Conservation (phyloP, 2,888 invertebrate species). For the Notodonta ziczac region DNA sequence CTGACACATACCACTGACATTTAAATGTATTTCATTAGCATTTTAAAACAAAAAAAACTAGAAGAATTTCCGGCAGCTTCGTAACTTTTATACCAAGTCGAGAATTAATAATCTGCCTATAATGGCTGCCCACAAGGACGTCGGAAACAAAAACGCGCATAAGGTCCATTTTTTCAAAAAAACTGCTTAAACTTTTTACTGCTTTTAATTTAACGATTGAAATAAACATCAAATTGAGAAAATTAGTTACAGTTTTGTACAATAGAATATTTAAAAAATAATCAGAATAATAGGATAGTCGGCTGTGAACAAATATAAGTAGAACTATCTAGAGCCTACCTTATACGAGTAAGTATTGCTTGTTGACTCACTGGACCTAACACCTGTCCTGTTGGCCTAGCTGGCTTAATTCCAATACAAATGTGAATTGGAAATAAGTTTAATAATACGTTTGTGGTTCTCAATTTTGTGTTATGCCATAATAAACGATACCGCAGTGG, state of each 20-base stretch:
- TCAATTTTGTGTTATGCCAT: neutral
- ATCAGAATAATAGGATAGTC: slow-evolving; percentile 11
- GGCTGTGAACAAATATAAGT: slow-evolving; percentile 1
- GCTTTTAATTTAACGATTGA: slow-evolving; percentile 1
- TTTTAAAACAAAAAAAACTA: neutral
- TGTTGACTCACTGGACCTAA: slow-evolving; percentile 25
- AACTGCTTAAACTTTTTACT: slow-evolving; percentile 1
- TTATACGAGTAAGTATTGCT: slow-evolving; percentile 9
- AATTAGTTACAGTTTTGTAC: slow-evolving; percentile 3
- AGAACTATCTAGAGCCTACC: slow-evolving; percentile 9
- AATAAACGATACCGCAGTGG: too few relatives aligned
- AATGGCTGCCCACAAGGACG: neutral
- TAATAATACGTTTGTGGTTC: neutral
- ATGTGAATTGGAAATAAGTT: neutral
- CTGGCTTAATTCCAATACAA: slow-evolving; percentile 1
- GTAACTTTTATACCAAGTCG: neutral
- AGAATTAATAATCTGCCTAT: neutral
- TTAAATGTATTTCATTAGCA: slow-evolving; percentile 3
- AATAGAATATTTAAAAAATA: slow-evolving; percentile 3
- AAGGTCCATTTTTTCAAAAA: neutral
- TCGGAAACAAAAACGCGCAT: slow-evolving; percentile 1
- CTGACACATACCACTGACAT: slow-evolving; percentile 20
- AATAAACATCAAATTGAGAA: neutral
- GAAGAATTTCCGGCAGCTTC: neutral
- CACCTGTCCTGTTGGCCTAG: slow-evolving; percentile 14